Conservation (phyloP, 1,140 invertebrate genomes). For the Sarcophaga peregrina region DNA sequence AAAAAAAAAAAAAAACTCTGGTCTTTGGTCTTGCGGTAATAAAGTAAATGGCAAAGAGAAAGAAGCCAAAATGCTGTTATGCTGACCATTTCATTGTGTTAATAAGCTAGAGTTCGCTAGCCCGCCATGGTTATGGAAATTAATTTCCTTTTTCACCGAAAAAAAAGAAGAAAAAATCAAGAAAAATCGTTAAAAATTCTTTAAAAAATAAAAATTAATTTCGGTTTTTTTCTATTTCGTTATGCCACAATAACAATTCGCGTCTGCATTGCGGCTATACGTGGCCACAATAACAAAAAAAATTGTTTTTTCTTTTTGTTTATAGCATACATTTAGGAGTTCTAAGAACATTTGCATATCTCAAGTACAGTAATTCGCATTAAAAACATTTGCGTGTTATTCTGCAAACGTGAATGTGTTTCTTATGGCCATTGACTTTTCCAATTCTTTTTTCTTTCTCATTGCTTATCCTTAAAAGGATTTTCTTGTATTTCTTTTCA, state of each 20-base stretch:
- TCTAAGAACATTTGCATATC: not conserved
- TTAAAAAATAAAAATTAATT: too few relatives aligned
- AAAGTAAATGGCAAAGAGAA: too few relatives aligned
- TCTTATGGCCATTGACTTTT: constrained; percentile 6
- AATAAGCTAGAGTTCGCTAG: not conserved
- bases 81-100: constrained; percentile 12
- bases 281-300: not conserved
- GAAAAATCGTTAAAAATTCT: not conserved
- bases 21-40: too few relatives aligned
- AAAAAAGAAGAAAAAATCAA: not conserved
- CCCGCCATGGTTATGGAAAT: not conserved
- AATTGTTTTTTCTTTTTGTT: not conserved
- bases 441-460: not conserved
- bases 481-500: not conserved
- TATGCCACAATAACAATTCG: constrained; percentile 6
- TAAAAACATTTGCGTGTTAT: not conserved
- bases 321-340: constrained; percentile 14
- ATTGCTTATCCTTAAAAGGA: not conserved
- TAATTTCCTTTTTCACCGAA: not conserved
- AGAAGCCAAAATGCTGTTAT: not conserved
- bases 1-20: not conserved
- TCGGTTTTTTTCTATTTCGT: not conserved
- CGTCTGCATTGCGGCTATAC: constrained; percentile 15
- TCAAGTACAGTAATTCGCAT: not conserved
- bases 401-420: not conserved